Evolutionary conservation across 2,797 vertebrate species (phyloP).

Genomic region (Gobio occitaniae): DNA sequence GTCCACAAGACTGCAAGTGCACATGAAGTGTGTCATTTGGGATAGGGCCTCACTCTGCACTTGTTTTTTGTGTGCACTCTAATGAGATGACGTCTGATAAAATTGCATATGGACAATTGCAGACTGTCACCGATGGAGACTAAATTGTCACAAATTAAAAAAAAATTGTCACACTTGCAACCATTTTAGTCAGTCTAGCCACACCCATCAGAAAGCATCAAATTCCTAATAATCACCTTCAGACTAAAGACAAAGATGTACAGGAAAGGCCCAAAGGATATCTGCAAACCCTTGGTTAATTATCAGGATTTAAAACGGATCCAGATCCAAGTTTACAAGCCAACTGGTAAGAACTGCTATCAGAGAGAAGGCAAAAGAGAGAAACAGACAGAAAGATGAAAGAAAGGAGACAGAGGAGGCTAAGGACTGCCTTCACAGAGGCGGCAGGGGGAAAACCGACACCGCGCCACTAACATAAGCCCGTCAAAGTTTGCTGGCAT

Average conservation of each 20-base stretch:
- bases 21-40: not conserved
- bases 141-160: not conserved
- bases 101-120: not conserved
- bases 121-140: not conserved
- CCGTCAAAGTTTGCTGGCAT: constrained; percentile 63
- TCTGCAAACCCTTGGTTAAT: constrained; percentile 1
- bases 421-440: constrained; percentile 25
- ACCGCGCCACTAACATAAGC: constrained; percentile 55
- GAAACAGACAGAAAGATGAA: constrained; percentile 27
- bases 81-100: not conserved
- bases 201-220: not conserved
- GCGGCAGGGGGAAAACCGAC: constrained; percentile 31
- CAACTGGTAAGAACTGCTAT: not conserved
- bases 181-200: not conserved
- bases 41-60: not conserved
- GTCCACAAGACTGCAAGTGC: not conserved
- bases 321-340: not conserved
- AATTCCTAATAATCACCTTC: not conserved
- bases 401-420: constrained; percentile 2
- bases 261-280: constrained; percentile 19
- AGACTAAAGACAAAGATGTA: constrained; percentile 17
- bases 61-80: not conserved
- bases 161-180: not conserved
- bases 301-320: not conserved
- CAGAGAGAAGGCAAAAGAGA: constrained; percentile 22